Base-by-base conservation (phyloP, 2,888 invertebrate genomes). In the Petrolisthes cinctipes region DNA sequence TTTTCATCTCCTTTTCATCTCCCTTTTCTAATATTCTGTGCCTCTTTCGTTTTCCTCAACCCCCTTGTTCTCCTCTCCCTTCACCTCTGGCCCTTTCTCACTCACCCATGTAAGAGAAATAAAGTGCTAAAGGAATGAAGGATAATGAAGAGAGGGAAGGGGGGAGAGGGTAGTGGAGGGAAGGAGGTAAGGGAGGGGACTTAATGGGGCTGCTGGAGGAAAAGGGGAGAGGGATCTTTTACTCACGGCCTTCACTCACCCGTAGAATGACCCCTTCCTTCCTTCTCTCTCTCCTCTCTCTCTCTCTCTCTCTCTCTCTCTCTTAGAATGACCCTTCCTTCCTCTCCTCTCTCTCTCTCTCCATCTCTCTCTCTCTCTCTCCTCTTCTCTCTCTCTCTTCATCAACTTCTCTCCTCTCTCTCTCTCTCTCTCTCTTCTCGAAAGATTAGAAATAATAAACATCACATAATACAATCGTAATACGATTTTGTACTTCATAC, bases 251-350 rank as follows among this genome's bases (percentile, higher is more conserved):
- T 76, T 53, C 17, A n/a, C 14, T 51, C 76, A 76, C 53, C 51
- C 76, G n/a, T 76, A 53, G 51, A 76, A 76, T 76, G 51, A 11
- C 76, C 53, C 54, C 37, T 14, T 37, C n/a, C n/a, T 76, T 76
- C 54, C 51, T 14, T 37, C 37, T 37, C 37, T 37, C 37, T 37
- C 37, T 14, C 14, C 14, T 14, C 66, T 17, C 66, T 17, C 66
- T 66, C 66, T 66, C 66, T 66, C 66, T 66, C 66, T 66, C 66
- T 66, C 66, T 66, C 66, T 66, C 66, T 66, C 66, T 66, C 66
- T 66, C 61, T 61, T 76, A 53, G 51, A 76, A 76, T 76, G 51
- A 11, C 76, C 53, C 54, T 14, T 37, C n/a, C n/a, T 76, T 76
- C 54, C 51, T 14, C 37, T 14, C 66, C 14, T 14, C 66, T 17